A percentile compares a stretch with the other conserved stretches of the same genome.
Conservation (phyloP, 2,113 vertebrate species). For the Triplophysa dalaica region DNA sequence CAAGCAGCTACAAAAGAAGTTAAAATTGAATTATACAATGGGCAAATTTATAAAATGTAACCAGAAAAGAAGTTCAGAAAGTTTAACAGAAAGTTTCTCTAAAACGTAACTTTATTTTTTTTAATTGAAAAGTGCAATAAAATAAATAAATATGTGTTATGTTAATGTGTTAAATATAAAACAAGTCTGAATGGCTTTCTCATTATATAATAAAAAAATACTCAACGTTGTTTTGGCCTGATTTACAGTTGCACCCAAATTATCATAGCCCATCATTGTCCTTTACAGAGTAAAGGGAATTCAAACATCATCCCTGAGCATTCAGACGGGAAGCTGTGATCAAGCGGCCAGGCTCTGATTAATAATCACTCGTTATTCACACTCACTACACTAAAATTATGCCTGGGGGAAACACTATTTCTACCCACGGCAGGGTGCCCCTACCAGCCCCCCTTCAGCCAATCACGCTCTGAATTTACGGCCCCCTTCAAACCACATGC, state of each 20-base stretch:
- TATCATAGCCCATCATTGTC: not conserved
- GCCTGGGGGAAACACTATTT: conserved; percentile 87
- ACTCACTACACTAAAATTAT: conserved; percentile 90
- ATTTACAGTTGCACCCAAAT: too few relatives aligned
- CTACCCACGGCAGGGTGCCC: conserved; percentile 81
- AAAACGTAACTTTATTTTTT: too few relatives aligned
- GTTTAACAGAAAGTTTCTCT: too few relatives aligned
- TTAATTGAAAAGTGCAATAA: too few relatives aligned
- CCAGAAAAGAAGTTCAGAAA: too few relatives aligned
- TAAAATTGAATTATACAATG: too few relatives aligned
- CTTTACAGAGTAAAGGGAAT: conserved; percentile 33
- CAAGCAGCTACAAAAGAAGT: too few relatives aligned
- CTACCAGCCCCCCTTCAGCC: conserved; percentile 78
- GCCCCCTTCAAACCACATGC: conserved; percentile 61
- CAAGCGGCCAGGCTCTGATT: conserved; percentile 80
- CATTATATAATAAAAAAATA: too few relatives aligned
- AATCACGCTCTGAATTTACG: conserved; percentile 80
- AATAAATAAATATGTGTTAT: too few relatives aligned
- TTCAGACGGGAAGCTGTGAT: conserved; percentile 53
- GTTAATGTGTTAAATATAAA: too few relatives aligned
- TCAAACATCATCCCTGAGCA: conserved; percentile 41
- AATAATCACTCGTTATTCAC: conserved; percentile 96
- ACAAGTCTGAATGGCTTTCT: too few relatives aligned
- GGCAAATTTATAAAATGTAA: too few relatives aligned
- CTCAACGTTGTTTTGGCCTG: not conserved